Base-by-base conservation (phyloP, 2,888 invertebrate species). In the Leptinotarsa peninsularis region DNA sequence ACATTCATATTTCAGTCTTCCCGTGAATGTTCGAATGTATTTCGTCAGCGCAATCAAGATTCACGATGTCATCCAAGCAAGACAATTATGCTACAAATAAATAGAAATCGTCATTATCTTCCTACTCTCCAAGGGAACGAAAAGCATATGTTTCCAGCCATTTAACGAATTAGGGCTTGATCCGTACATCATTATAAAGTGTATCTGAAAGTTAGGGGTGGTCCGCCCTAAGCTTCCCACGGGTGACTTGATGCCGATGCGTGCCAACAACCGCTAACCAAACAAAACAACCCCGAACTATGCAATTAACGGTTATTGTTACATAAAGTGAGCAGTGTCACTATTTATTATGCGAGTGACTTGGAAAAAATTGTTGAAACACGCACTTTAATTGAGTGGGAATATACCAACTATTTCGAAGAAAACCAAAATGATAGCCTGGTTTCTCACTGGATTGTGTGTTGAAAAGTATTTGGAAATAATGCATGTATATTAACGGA, bases 121-220 rank as follows among this genome's bases (percentile, higher is more conserved):
- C 66, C 27, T 58, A 58, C 76, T 67, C 76, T 76, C 58, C 17
- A 74, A 66, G 74, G 79, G 78, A 74, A 76, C 68, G 71, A 72
- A 74, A 79, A 78, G 85, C 88, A 88, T 88, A 88, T 87, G 88
- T 87, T 88, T 87, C 87, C 83, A 85, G 85, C 87, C 88, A 88
- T 88, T 88, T 88, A 88, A 87, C 88, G 86, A 87, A 87, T 88
- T 88, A 86, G 86, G 88, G 88, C 86, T 84, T 83, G 87, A 86
- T 85, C 84, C 82, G 80, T 79, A 82, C 79, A 80, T 80, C 85
- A 85, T 85, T 84, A 84, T 83, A 85, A 84, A 85, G 82, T 82
- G 80, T 76, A 82, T 84, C 80, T 73, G 73, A 77, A 72, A 76
- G 76, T 79, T 60, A 76, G 74, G 77, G 76, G 79, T 79, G 80